phyloP scores from a whole-genome alignment of 2,888 invertebrate genomes.

The Melieria picta region DNA sequence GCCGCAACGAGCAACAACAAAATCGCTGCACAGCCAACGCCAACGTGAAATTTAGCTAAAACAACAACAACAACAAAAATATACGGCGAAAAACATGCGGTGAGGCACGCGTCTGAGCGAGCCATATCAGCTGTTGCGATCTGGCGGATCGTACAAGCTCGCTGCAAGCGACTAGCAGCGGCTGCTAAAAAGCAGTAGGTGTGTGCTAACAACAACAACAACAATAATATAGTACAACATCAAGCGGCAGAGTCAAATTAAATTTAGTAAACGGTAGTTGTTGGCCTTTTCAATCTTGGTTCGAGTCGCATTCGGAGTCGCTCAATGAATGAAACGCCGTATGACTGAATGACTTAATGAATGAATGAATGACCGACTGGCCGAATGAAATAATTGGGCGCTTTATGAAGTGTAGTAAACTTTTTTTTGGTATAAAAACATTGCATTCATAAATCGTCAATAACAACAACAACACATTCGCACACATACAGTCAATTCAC shows the following conservation, averaged over 20 bases:
- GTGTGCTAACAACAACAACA: slow-evolving; percentile 22
- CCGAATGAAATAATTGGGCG: background rate
- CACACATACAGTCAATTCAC: slow-evolving; percentile 13
- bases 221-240: background rate
- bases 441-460: slow-evolving; percentile 6
- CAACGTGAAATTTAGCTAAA: background rate
- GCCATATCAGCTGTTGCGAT: background rate
- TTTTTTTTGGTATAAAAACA: background rate
- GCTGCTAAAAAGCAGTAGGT: slow-evolving; percentile 27
- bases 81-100: background rate
- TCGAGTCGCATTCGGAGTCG: no score
- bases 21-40: background rate
- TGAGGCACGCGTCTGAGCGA: slow-evolving; percentile 34
- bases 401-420: background rate
- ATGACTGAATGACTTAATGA: slow-evolving; percentile 13
- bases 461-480: no score
- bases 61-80: background rate
- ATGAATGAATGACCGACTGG: slow-evolving; percentile 17
- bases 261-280: background rate
- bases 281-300: slow-evolving; percentile 11
- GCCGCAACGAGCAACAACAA: slow-evolving; percentile 9
- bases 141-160: slow-evolving; percentile 10
- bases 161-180: slow-evolving; percentile 17
- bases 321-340: no score
- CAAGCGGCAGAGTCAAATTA: no score